Percentiles rank a stretch among this genome's conserved stretches.
phyloP scores from a whole-genome alignment of 2,888 invertebrate genomes.

The Meta bourneti region DNA sequence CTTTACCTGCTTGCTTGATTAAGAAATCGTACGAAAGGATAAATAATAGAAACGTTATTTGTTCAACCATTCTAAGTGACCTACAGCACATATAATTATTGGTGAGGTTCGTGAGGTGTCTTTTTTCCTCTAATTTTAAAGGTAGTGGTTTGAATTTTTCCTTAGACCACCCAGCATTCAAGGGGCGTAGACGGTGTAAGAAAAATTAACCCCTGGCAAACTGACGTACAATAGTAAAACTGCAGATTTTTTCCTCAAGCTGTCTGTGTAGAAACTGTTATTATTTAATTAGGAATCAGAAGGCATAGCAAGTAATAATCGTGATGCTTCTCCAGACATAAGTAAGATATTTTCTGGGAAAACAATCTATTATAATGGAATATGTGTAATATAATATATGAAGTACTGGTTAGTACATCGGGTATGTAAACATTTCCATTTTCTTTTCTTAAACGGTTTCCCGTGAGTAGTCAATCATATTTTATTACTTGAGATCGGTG shows the following conservation, averaged over 20 bases:
- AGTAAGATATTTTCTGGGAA: no score
- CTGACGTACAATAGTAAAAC: neutral
- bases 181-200: constrained; percentile 3
- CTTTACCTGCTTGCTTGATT: no score
- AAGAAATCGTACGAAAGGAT: neutral
- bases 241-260: neutral
- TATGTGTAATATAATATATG: neutral
- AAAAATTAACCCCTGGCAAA: neutral
- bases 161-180: constrained; percentile 32
- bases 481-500: no score
- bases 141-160: constrained; percentile 12
- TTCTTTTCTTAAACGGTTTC: neutral
- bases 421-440: constrained; percentile 6
- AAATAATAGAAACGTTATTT: neutral
- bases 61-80: neutral
- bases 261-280: neutral
- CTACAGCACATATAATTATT: constrained; percentile 5
- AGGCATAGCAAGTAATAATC: neutral
- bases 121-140: neutral
- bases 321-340: neutral
- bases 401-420: neutral
- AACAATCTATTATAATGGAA: no score
- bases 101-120: neutral
- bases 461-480: neutral
- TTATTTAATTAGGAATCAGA: constrained; percentile 15